Evolutionary conservation across 2,797 vertebrate genomes (phyloP).

Genomic region (Scyliorhinus canicula): DNA sequence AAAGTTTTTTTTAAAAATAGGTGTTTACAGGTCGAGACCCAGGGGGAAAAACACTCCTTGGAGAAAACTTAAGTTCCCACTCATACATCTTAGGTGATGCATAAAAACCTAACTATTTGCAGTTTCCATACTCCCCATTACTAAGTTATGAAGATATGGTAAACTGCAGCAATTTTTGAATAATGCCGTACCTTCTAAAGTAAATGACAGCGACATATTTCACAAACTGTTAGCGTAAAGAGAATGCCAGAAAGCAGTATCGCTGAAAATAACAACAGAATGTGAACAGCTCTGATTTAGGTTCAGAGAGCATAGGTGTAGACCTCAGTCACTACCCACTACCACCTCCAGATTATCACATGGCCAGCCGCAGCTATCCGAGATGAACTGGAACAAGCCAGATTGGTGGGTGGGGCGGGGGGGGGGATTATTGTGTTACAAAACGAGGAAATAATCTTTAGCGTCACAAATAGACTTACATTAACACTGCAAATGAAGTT

Average conservation of each 20-base stretch:
- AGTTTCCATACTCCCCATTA: not conserved
- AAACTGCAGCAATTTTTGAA: not conserved
- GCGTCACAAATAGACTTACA: too few relatives aligned
- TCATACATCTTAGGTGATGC: not conserved
- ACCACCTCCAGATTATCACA: not conserved
- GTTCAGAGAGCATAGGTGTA: not conserved
- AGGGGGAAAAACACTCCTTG: not conserved
- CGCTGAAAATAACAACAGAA: not conserved
- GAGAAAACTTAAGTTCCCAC: not conserved
- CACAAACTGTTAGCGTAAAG: not conserved
- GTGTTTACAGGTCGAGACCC: not conserved
- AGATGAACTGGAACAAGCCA: not conserved
- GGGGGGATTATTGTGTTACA: not conserved
- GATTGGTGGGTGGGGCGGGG: not conserved
- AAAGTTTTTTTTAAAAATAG: too few relatives aligned
- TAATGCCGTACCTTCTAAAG: not conserved
- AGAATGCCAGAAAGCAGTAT: not conserved
- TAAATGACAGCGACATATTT: not conserved
- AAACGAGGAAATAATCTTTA: not conserved
- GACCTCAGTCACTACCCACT: not conserved
- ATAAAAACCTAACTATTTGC: not conserved
- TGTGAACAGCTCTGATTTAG: not conserved
- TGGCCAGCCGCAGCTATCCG: not conserved
- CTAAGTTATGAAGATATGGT: not conserved
- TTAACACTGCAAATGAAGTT: too few relatives aligned